These are phyloP conservation scores for Pogonognathellus flavescens DNA, from an alignment of 1,140 invertebrate genomes.

Conservation along the genomic window DNA sequence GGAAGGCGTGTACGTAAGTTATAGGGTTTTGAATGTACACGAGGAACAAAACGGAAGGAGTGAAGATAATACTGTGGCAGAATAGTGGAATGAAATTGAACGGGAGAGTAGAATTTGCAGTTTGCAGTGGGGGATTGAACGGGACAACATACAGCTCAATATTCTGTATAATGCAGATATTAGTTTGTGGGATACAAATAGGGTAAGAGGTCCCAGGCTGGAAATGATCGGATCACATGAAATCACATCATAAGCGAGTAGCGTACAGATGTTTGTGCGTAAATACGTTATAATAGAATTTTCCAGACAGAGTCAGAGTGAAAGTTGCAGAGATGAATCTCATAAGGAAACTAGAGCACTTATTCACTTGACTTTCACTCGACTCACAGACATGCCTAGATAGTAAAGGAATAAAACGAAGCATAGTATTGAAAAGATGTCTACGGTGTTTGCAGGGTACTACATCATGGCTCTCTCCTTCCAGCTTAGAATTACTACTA, in stretches of 20 bases:
- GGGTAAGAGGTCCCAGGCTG: constrained; percentile 39
- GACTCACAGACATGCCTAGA: neutral
- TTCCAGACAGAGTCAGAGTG: neutral
- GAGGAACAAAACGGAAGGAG: too few relatives aligned
- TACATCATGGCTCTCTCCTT: neutral
- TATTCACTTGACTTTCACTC: constrained; percentile 25
- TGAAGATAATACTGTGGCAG: too few relatives aligned
- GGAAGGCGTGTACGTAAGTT: too few relatives aligned
- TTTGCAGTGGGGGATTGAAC: too few relatives aligned
- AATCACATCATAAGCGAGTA: constrained; percentile 41
- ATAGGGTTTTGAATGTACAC: too few relatives aligned
- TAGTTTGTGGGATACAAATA: neutral
- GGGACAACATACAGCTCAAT: too few relatives aligned
- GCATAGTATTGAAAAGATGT: neutral
- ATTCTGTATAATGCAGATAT: too few relatives aligned
- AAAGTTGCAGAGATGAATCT: constrained; percentile 30
- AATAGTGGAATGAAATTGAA: too few relatives aligned
- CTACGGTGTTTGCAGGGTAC: neutral
- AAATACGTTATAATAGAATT: constrained; percentile 24
- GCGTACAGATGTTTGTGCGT: constrained; percentile 45
- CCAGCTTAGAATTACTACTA: neutral
- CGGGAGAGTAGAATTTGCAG: too few relatives aligned
- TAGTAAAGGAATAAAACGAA: neutral
- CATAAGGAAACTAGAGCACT: constrained; percentile 22
- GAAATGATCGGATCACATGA: constrained; percentile 46